These are phyloP conservation scores for Valencia hispanica DNA, from an alignment of 2,797 vertebrate genomes.

Conservation along the genomic window DNA sequence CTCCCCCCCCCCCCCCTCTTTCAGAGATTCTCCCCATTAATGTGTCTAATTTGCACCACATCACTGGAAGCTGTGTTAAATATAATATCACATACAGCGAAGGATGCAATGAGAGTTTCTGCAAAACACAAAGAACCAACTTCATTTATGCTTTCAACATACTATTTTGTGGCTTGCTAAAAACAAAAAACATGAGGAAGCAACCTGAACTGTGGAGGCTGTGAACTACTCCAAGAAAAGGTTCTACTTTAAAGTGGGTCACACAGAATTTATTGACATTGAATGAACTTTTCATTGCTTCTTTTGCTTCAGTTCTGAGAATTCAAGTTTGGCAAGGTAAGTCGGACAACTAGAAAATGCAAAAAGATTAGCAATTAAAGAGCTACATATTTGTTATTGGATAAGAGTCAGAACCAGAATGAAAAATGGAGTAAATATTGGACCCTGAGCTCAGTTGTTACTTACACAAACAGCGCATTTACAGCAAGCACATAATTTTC, in stretches of 20 bases:
- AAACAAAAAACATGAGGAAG: background rate
- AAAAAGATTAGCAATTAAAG: background rate
- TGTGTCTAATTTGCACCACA: background rate
- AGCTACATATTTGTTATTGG: background rate
- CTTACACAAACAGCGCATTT: background rate
- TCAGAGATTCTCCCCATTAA: background rate
- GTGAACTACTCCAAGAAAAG: background rate
- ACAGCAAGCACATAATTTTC: background rate
- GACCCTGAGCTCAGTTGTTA: background rate
- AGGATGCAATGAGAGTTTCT: background rate
- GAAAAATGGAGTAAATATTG: background rate
- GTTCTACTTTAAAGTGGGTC: background rate
- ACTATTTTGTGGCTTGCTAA: background rate
- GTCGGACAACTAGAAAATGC: background rate
- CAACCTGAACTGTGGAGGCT: background rate
- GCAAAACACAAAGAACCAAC: background rate
- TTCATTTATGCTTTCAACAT: background rate
- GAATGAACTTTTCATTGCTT: background rate
- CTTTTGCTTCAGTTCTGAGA: background rate
- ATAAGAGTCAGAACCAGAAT: background rate
- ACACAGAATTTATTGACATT: background rate
- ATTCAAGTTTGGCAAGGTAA: background rate
- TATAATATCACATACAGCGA: background rate
- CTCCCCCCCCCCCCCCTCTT: background rate
- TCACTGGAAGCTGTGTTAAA: slow-evolving; percentile 1